These are phyloP conservation scores for Xestoiulus laeticollis DNA, from an alignment of 2,888 invertebrate species.

Conservation along the genomic window DNA sequence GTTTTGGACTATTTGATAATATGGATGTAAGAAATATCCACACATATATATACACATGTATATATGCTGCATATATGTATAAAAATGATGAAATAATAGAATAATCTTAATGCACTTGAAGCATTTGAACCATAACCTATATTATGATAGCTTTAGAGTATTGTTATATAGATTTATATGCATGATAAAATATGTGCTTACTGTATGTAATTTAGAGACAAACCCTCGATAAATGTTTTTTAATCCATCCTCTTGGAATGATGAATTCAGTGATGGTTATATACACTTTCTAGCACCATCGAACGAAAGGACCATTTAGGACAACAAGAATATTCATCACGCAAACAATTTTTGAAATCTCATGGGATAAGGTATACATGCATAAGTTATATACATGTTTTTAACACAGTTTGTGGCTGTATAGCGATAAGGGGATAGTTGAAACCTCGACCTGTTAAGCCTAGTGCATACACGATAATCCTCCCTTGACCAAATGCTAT, in stretches of 20 bases:
- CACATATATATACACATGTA: too few species aligned
- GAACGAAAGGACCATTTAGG: not conserved
- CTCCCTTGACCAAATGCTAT: slow-evolving; percentile 3
- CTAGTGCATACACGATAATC: slow-evolving; percentile 7
- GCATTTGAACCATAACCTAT: too few species aligned
- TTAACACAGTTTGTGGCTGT: not conserved
- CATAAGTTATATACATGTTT: not conserved
- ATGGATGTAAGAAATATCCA: too few species aligned
- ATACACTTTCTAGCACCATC: not conserved
- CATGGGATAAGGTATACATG: not conserved
- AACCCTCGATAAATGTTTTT: not conserved
- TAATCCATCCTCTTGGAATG: slow-evolving; percentile 14
- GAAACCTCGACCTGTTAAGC: slow-evolving; percentile 10
- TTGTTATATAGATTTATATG: not conserved
- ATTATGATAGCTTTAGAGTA: not conserved
- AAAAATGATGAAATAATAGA: too few species aligned
- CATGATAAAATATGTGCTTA: not conserved
- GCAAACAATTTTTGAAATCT: slow-evolving; percentile 14
- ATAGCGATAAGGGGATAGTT: not conserved
- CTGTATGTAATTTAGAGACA: not conserved
- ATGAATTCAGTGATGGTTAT: slow-evolving; percentile 11
- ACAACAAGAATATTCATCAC: slow-evolving; percentile 14
- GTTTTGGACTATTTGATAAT: too few species aligned
- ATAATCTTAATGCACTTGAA: too few species aligned
- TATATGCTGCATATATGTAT: too few species aligned